A percentile compares a stretch with the other conserved stretches of the same genome.
These are phyloP conservation scores for Premnoplex brunnescens DNA, from an alignment of 2,797 vertebrate genomes.

Conservation along the genomic window DNA sequence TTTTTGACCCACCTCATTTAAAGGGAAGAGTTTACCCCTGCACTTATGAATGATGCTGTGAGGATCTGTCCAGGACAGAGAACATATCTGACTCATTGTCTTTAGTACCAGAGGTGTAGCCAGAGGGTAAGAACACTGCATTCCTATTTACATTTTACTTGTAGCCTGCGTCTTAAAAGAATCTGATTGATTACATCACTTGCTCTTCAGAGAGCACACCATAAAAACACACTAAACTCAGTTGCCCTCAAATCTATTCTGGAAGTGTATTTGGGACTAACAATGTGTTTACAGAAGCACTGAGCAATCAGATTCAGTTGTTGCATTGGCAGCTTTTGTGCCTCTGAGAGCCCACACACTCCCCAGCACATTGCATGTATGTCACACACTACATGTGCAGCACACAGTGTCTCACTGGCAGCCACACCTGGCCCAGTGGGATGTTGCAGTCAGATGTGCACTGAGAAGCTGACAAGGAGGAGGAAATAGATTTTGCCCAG, in stretches of 20 bases:
- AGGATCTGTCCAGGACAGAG: background rate
- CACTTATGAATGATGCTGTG: accelerated
- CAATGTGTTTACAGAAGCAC: background rate
- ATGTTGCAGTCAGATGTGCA: background rate
- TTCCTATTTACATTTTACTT: background rate
- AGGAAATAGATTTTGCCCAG: background rate
- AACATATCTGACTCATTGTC: background rate
- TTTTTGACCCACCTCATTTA: background rate
- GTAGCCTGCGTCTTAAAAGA: background rate
- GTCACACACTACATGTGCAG: background rate
- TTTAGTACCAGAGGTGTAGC: background rate
- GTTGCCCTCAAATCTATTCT: background rate
- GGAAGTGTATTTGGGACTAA: background rate
- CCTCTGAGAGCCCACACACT: background rate
- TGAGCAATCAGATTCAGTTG: background rate
- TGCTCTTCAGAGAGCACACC: background rate
- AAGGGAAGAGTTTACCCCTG: background rate
- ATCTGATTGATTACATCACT: background rate
- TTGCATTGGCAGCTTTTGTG: accelerated
- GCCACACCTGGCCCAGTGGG: background rate
- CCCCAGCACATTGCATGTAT: background rate
- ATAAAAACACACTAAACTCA: background rate
- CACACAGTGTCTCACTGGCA: background rate
- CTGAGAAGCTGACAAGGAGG: background rate
- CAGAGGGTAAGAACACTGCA: background rate